These are phyloP conservation scores for Cryptoblepharus egeriae DNA, from an alignment of 2,797 vertebrate genomes.

Conservation along the genomic window DNA sequence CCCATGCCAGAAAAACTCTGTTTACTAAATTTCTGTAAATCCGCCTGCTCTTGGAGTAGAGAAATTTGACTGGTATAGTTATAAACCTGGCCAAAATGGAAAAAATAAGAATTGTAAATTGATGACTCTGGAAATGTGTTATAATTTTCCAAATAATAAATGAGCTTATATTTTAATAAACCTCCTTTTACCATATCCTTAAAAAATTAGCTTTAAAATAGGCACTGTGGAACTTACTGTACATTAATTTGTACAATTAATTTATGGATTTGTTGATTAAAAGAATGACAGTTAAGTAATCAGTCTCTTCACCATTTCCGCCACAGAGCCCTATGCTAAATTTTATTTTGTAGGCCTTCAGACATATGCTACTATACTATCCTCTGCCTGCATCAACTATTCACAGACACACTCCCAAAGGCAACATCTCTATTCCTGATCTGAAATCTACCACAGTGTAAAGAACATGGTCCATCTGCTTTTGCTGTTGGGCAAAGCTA, in stretches of 20 bases:
- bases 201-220: not conserved
- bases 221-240: not conserved
- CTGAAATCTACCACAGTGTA: not conserved
- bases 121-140: not conserved
- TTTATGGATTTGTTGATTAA: not conserved
- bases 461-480: conserved; percentile 7
- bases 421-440: not conserved
- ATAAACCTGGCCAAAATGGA: not conserved
- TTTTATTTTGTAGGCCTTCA: not conserved
- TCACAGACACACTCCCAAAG: not conserved
- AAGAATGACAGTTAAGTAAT: not conserved
- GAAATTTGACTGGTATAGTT: not conserved
- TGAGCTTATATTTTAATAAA: not conserved
- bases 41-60: not conserved
- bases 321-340: not conserved
- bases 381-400: not conserved
- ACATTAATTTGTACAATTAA: not conserved
- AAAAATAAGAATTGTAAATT: not conserved
- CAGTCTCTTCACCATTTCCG: not conserved
- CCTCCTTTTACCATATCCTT: not conserved
- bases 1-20: not conserved
- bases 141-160: not conserved
- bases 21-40: not conserved
- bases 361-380: not conserved
- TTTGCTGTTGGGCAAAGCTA: not conserved